phyloP scores from a whole-genome alignment of 2,113 vertebrate species.

The Scatophagus argus region DNA sequence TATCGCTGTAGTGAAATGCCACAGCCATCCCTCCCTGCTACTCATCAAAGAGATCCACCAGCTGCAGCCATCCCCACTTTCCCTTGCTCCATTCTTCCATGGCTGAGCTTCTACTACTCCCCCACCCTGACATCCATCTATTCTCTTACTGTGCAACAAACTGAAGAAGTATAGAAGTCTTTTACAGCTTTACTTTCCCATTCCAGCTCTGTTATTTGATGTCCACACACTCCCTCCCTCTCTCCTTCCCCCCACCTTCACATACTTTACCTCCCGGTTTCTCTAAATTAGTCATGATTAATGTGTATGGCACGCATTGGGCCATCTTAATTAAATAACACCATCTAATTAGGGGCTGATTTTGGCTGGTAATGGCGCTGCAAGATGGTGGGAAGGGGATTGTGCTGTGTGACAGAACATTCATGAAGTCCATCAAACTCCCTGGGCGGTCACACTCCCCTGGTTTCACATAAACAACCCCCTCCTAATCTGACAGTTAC shows the following conservation, averaged over 20 bases:
- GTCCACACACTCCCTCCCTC: conserved; percentile 1
- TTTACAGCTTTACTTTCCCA: conserved; percentile 32
- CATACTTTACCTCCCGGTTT: conserved; percentile 38
- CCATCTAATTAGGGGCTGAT: conserved; percentile 89
- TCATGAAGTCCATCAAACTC: conserved; percentile 64
- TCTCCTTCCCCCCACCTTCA: conserved; percentile 18
- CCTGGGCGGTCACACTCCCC: conserved; percentile 66
- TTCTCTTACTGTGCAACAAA: conserved; percentile 6
- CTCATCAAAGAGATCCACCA: conserved; percentile 44
- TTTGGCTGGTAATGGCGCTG: conserved; percentile 84
- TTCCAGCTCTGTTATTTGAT: conserved; percentile 21
- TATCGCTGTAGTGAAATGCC: conserved; percentile 53
- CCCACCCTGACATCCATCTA: conserved; percentile 3
- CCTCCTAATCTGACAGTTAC: conserved; percentile 77
- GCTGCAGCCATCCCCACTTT: conserved; percentile 9
- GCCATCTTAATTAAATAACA: conserved; percentile 92
- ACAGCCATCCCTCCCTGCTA: conserved; percentile 48
- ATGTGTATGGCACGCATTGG: conserved; percentile 84
- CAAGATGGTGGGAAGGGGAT: conserved; percentile 73
- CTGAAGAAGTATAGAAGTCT: conserved; percentile 8
- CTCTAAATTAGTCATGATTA: conserved; percentile 88
- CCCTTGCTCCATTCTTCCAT: neutral
- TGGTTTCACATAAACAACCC: conserved; percentile 66
- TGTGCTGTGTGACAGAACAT: conserved; percentile 56
- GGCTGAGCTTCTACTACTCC: neutral